phyloP scores from a whole-genome alignment of 92 coral and sea anemone species.

The Siderastrea siderea region DNA sequence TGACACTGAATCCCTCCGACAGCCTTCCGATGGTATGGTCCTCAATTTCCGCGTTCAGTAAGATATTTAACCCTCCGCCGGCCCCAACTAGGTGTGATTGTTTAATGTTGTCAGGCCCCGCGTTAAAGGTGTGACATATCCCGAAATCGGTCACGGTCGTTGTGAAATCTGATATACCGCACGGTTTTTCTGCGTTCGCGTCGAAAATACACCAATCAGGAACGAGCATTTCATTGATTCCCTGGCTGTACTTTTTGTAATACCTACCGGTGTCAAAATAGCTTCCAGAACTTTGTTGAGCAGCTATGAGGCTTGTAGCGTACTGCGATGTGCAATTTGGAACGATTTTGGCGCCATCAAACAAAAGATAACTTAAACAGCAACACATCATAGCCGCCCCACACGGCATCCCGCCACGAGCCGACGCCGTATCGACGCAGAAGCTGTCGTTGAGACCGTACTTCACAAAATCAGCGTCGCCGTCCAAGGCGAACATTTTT shows the following conservation, averaged over 20 bases:
- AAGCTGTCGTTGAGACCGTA: slow-evolving; percentile 73
- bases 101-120: slow-evolving; percentile 2
- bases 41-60: slow-evolving; percentile 13
- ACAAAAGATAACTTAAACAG: slow-evolving; percentile 25
- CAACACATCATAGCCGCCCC: slow-evolving; percentile 81
- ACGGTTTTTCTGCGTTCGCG: not conserved
- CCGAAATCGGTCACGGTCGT: slow-evolving; percentile 20
- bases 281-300: slow-evolving; percentile 14
- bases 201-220: slow-evolving; percentile 9
- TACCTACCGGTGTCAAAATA: slow-evolving; percentile 31
- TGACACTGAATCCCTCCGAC: slow-evolving; percentile 45
- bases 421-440: slow-evolving; percentile 69
- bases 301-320: slow-evolving; percentile 12
- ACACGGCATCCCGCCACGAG: slow-evolving; percentile 72
- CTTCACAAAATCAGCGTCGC: slow-evolving; percentile 29
- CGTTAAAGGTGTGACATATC: slow-evolving; percentile 54
- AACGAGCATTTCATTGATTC: slow-evolving; percentile 12
- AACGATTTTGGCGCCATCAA: slow-evolving; percentile 3
- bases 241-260: slow-evolving; percentile 31
- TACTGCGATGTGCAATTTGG: slow-evolving; percentile 46
- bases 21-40: slow-evolving; percentile 46
- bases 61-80: slow-evolving; percentile 30
- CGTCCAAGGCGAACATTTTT: slow-evolving; percentile 66
- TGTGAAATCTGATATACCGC: slow-evolving; percentile 7
- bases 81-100: not conserved